Percentiles rank a stretch among this genome's conserved stretches.
Conservation (phyloP, 2,797 vertebrate genomes). For the Microctenopoma stevenorrisi region DNA sequence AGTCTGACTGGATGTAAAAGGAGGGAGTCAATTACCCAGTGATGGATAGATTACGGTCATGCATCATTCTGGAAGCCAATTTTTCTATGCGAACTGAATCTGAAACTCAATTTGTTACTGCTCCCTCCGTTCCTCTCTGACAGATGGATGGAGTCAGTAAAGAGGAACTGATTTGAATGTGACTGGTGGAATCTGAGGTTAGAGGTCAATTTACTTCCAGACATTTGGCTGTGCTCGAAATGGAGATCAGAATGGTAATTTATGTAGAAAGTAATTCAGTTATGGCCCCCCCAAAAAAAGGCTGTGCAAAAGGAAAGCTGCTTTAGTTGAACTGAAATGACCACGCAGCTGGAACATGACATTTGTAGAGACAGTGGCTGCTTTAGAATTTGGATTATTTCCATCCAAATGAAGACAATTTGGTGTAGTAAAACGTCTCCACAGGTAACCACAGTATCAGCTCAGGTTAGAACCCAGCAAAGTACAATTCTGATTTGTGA, state of each 20-base stretch:
- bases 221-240: slow-evolving; percentile 44
- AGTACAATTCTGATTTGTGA: slow-evolving; percentile 10
- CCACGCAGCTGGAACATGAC: slow-evolving; percentile 31
- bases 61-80: slow-evolving; percentile 70
- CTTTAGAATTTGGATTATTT: slow-evolving; percentile 45
- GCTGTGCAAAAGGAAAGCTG: slow-evolving; percentile 27
- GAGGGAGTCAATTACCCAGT: slow-evolving; percentile 72
- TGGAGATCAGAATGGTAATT: slow-evolving; percentile 34
- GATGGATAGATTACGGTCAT: slow-evolving; percentile 75
- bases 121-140: slow-evolving; percentile 36
- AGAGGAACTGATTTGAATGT: slow-evolving; percentile 52
- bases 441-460: slow-evolving; percentile 13
- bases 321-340: slow-evolving; percentile 26
- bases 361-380: background rate
- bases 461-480: background rate
- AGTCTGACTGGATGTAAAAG: slow-evolving; percentile 66
- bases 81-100: slow-evolving; percentile 67
- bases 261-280: slow-evolving; percentile 3
- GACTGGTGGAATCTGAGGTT: slow-evolving; percentile 47
- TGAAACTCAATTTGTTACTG: slow-evolving; percentile 73
- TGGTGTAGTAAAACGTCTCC: slow-evolving; percentile 14
- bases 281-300: slow-evolving; percentile 1
- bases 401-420: slow-evolving; percentile 29
- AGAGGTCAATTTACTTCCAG: slow-evolving; percentile 59
- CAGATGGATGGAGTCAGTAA: slow-evolving; percentile 56